Conservation (phyloP, 2,888 invertebrate genomes). For the Epirrhoe alternata region DNA sequence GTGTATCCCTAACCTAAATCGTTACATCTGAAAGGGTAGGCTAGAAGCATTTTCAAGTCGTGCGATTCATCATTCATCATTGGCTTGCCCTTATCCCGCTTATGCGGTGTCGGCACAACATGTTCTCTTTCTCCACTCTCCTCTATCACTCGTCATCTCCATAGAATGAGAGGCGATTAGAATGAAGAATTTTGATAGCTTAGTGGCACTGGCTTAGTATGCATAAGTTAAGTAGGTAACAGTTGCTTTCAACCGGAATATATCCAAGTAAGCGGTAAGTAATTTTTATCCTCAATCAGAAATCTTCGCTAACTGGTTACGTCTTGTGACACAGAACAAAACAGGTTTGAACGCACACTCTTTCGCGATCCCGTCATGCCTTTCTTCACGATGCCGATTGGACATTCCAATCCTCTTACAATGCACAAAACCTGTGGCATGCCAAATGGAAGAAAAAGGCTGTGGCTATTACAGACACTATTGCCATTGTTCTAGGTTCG, state of each 20-base stretch:
- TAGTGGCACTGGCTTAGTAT: neutral
- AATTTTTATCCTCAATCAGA: conserved; percentile 34
- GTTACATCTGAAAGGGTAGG: no score
- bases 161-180: no score
- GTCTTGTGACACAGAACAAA: conserved; percentile 41
- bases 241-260: conserved; percentile 24
- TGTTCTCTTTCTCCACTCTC: no score
- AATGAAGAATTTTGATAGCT: neutral
- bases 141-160: no score
- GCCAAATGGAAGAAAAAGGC: conserved; percentile 36
- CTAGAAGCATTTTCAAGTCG: no score
- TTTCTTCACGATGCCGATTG: conserved; percentile 37
- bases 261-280: conserved; percentile 16
- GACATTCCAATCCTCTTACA: conserved; percentile 46
- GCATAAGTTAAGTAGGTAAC: neutral
- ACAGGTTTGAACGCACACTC: conserved; percentile 39
- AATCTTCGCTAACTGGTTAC: conserved; percentile 33
- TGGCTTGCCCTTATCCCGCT: no score
- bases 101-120: no score
- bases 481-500: conserved; percentile 8
- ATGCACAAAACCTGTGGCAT: conserved; percentile 39
- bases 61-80: no score
- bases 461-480: conserved; percentile 16
- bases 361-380: conserved; percentile 40
- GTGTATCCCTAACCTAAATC: no score